Evolutionary conservation across 2,888 invertebrate species (phyloP).

Genomic region (Paralinhomoeus sp.): DNA sequence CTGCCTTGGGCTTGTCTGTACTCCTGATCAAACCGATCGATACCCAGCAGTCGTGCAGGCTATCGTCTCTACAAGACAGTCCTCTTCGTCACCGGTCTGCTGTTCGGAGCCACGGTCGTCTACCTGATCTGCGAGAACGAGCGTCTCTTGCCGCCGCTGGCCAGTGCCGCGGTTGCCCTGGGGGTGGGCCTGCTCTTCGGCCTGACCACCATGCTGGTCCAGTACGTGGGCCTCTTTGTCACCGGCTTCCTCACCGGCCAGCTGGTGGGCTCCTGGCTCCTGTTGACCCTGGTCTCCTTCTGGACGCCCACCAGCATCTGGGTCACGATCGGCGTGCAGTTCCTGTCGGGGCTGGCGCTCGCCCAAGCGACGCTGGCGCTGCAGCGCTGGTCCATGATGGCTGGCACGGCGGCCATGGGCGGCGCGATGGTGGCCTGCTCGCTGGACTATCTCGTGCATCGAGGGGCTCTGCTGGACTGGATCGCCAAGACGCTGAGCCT

Average conservation of each 20-base stretch:
- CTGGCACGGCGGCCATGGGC: too few species aligned
- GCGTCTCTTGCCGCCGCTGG: constrained; percentile 37
- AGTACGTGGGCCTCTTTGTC: constrained; percentile 57
- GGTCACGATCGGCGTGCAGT: constrained; percentile 44
- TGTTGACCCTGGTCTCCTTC: constrained; percentile 36
- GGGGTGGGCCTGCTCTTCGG: constrained; percentile 52
- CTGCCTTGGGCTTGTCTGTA: too few species aligned
- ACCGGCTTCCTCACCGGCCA: constrained; percentile 53
- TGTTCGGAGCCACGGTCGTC: constrained; percentile 58
- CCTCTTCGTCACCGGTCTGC: constrained; percentile 65
- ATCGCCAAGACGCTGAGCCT: too few species aligned
- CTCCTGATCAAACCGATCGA: too few species aligned
- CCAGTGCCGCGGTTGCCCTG: constrained; percentile 40
- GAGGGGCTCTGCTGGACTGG: too few species aligned
- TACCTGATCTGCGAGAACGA: constrained; percentile 58
- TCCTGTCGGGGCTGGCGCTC: constrained; percentile 43
- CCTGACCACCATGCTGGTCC: constrained; percentile 54
- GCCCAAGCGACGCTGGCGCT: too few species aligned
- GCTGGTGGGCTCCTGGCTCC: constrained; percentile 23
- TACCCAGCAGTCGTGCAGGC: too few species aligned
- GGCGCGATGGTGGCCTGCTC: too few species aligned
- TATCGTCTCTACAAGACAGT: constrained; percentile 66
- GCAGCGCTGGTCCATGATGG: too few species aligned
- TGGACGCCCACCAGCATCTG: constrained; percentile 40
- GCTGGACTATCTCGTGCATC: too few species aligned